phyloP scores from a whole-genome alignment of 2,888 invertebrate genomes.

The Hirtodrosophila cameraria region DNA sequence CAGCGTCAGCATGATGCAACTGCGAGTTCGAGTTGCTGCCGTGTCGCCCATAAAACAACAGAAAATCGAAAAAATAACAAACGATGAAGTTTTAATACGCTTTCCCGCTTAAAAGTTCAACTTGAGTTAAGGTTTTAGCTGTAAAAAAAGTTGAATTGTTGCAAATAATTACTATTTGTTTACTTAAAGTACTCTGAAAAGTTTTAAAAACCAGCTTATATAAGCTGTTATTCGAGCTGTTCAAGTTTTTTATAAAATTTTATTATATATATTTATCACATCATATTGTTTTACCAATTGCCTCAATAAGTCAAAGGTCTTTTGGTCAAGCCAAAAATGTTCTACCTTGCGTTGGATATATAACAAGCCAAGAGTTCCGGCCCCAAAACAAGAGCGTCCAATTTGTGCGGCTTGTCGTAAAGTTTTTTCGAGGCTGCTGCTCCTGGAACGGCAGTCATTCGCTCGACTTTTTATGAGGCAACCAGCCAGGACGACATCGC shows the following conservation, averaged over 20 bases:
- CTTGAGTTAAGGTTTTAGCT: no score
- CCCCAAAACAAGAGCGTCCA: constrained; percentile 60
- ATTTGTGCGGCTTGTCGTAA: constrained; percentile 79
- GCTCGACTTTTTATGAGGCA: constrained; percentile 73
- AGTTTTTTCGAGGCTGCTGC: constrained; percentile 61
- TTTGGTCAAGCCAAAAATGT: neutral
- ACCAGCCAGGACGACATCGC: constrained; percentile 48
- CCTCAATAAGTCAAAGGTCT: neutral
- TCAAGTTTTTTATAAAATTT: no score
- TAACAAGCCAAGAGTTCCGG: constrained; percentile 16
- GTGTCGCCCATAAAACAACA: constrained; percentile 65
- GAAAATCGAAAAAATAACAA: neutral
- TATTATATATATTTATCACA: no score
- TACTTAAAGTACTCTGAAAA: no score
- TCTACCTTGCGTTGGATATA: neutral
- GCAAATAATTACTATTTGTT: neutral
- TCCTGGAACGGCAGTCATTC: constrained; percentile 55
- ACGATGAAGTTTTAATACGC: constrained; percentile 22
- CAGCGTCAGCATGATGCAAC: constrained; percentile 70
- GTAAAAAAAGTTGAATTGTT: no score
- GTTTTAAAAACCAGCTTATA: no score
- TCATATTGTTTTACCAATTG: no score
- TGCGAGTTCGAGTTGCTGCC: constrained; percentile 44
- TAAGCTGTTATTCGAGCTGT: no score
- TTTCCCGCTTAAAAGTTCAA: no score